Evolutionary conservation across 2,888 invertebrate species (phyloP), one percentile per base, ranked within the genome.

Genomic region (Rhyacophila evoluta): DNA sequence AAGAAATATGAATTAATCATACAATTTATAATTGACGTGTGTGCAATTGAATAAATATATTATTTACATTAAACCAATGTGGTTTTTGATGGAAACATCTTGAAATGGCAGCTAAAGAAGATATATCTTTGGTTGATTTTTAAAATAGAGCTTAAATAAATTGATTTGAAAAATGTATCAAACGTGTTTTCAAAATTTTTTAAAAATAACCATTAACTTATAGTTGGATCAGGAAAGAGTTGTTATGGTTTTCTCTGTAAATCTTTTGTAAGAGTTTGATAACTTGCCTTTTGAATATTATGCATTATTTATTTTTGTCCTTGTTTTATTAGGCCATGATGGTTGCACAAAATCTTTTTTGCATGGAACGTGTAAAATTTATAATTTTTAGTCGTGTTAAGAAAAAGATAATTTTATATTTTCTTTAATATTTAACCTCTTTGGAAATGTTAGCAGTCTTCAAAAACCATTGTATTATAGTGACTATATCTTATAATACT

Each of bases 261-360:
- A 25, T 25, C 55, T 55, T 39, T 39, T 55, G 55, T 55, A 19
- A 19, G 15, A 25, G 55, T 25, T 5, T 8, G 5, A 4, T 39
- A 39, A 39, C 39, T n/a, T 19, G 19, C 19, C 8, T 5, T 55
- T 55, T 55, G 55, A 55, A 55, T 19, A 41, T 41, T 15, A 41
- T 5, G 41, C 15, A 2, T 41, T 41, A 41, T 19, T 41, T 41
- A 19, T 41, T 12, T 39, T 12, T 39, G 41, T 41, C 41, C 41
- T 4, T 15, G 19, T 41, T 19, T 6, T 33, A 12, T 41, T 19
- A 12, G 15, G 15, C 8, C 15, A 41, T 41, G 41, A 5, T 55
- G 55, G 25, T 19, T 55, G 55, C 55, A 55, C 55, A 55, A 55
- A 55, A 55, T 55, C 19, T 55, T 55, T 55, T 55, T 55, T 55